A percentile compares a stretch with the other conserved stretches of the same genome.
Conservation (phyloP, 2,888 invertebrate genomes). For the Pheosia gnoma region DNA sequence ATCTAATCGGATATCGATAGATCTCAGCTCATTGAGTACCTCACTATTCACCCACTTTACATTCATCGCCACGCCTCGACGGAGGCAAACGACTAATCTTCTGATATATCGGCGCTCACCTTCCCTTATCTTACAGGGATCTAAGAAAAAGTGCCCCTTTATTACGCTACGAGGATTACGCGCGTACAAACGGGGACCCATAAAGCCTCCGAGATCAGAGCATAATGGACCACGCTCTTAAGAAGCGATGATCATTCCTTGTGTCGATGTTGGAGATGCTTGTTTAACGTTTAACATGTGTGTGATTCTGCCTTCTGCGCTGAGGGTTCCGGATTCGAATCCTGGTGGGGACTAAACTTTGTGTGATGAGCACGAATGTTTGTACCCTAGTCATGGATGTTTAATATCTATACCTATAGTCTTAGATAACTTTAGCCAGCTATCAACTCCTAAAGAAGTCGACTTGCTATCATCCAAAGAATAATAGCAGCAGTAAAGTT, state of each 20-base stretch:
- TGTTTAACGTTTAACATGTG: background rate
- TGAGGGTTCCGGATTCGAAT: no score
- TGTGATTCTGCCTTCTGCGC: no score
- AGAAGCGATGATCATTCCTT: constrained; percentile 6
- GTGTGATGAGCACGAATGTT: no score
- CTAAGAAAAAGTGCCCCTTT: constrained; percentile 74
- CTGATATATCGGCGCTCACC: constrained; percentile 80
- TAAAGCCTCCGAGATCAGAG: constrained; percentile 46
- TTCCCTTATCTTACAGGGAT: constrained; percentile 73
- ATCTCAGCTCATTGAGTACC: constrained; percentile 22
- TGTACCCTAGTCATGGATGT: no score
- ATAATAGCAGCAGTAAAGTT: constrained; percentile 47
- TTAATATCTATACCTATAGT: no score
- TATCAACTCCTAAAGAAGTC: constrained; percentile 14
- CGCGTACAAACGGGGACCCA: constrained; percentile 40
- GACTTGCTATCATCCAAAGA: constrained; percentile 30
- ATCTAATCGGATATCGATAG: constrained; percentile 9
- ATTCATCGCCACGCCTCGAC: constrained; percentile 66
- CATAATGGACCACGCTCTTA: constrained; percentile 30
- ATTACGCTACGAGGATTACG: constrained; percentile 66
- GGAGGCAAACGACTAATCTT: constrained; percentile 78
- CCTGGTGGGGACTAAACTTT: no score
- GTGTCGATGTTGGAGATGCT: constrained; percentile 1
- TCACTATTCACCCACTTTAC: constrained; percentile 64
- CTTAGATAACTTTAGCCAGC: background rate